Percentiles rank a stretch among this genome's conserved stretches.
phyloP scores from a whole-genome alignment of 2,797 vertebrate species.

The Esox masquinongy region DNA sequence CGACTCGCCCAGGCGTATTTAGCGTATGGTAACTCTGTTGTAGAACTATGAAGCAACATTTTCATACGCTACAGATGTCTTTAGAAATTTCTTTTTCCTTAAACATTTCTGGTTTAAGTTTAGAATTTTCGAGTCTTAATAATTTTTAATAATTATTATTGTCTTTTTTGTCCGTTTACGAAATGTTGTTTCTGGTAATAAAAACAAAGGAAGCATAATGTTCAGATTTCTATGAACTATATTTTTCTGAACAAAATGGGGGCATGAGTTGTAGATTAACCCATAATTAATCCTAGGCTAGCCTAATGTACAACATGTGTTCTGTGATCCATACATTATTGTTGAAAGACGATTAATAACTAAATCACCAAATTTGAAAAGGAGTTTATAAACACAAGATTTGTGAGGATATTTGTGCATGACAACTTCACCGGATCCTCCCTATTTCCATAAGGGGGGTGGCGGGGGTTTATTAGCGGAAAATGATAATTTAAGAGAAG shows the following conservation, averaged over 20 bases:
- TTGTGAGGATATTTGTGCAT: neutral
- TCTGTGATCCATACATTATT: too few relatives aligned
- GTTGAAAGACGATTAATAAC: too few relatives aligned
- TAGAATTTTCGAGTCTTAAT: too few relatives aligned
- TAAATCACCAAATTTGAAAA: too few relatives aligned
- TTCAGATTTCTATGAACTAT: neutral
- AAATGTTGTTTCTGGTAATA: neutral
- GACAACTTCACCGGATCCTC: neutral
- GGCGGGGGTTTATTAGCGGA: neutral
- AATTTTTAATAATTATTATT: too few relatives aligned
- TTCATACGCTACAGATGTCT: neutral
- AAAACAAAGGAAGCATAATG: neutral
- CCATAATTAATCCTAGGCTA: neutral
- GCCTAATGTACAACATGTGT: too few relatives aligned
- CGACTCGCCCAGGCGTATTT: neutral
- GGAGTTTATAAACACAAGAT: neutral
- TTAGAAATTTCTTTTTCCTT: too few relatives aligned
- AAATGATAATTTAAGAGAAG: neutral
- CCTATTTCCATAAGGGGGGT: neutral
- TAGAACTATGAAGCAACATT: neutral
- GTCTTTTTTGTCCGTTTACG: too few relatives aligned
- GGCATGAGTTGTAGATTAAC: neutral
- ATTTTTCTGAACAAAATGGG: neutral
- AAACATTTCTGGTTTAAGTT: too few relatives aligned
- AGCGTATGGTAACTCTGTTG: neutral